These are phyloP conservation scores for Eustalomyia histrio DNA, from an alignment of 2,888 invertebrate species.

Conservation along the genomic window DNA sequence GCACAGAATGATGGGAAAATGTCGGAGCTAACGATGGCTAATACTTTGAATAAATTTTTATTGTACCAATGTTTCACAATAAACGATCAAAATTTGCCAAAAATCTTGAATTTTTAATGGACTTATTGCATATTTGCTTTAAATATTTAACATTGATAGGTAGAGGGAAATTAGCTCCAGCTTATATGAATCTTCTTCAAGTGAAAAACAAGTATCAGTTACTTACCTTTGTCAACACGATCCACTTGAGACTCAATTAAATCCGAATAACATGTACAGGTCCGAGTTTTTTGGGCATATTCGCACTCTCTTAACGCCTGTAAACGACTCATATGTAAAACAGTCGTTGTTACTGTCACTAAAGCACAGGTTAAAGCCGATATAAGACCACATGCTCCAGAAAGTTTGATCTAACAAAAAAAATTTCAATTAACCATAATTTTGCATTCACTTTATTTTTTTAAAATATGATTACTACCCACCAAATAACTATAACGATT, in stretches of 20 bases:
- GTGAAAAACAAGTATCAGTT: not conserved
- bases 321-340: slow-evolving; percentile 93
- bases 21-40: too few relatives aligned
- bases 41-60: too few relatives aligned
- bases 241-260: slow-evolving; percentile 84
- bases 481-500: slow-evolving; percentile 94
- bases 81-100: too few relatives aligned
- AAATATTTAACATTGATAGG: too few relatives aligned
- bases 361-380: slow-evolving; percentile 93
- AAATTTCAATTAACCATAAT: not conserved
- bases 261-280: slow-evolving; percentile 88
- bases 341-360: slow-evolving; percentile 91
- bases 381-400: slow-evolving; percentile 91
- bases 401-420: slow-evolving; percentile 88
- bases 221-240: slow-evolving; percentile 77
- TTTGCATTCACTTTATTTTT: not conserved
- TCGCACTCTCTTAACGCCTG: slow-evolving; percentile 93
- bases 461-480: slow-evolving; percentile 77
- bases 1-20: too few relatives aligned
- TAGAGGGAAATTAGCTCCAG: too few relatives aligned
- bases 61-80: too few relatives aligned
- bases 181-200: not conserved
- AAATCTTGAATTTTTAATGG: too few relatives aligned
- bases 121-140: too few relatives aligned
- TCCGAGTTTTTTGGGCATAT: slow-evolving; percentile 88